Percentiles rank a stretch among this genome's conserved stretches.
These are phyloP conservation scores for Hoplias malabaricus DNA, from an alignment of 2,113 vertebrate genomes.

Conservation along the genomic window DNA sequence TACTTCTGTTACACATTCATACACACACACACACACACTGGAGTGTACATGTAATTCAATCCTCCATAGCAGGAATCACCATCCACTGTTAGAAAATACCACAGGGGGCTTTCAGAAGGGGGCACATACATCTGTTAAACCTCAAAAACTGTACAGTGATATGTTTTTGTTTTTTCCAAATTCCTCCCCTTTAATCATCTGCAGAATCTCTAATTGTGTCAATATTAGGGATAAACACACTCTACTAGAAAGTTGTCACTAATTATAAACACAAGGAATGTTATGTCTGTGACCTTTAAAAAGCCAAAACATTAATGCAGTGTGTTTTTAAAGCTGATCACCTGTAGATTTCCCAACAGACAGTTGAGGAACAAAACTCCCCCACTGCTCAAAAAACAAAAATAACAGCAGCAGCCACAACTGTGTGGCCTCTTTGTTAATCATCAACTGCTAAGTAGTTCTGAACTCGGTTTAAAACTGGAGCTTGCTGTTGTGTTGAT, in stretches of 20 bases:
- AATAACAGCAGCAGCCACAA: neutral
- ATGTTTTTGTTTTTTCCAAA: no score
- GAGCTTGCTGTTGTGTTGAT: neutral
- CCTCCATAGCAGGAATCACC: slow-evolving; percentile 47
- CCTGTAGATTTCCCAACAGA: neutral
- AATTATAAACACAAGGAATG: no score
- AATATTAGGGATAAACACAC: no score
- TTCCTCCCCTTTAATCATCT: no score
- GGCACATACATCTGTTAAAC: slow-evolving; percentile 38
- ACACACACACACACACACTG: slow-evolving; percentile 19
- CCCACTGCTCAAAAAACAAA: neutral
- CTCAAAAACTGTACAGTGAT: no score
- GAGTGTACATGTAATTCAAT: slow-evolving; percentile 57
- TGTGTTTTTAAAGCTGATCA: neutral
- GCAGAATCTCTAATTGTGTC: no score
- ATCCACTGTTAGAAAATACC: slow-evolving; percentile 54
- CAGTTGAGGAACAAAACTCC: neutral
- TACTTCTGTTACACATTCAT: slow-evolving; percentile 28
- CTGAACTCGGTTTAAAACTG: neutral
- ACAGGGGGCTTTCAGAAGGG: slow-evolving; percentile 18
- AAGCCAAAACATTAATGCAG: neutral
- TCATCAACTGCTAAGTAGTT: neutral
- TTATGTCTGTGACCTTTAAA: no score
- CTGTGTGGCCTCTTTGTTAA: neutral
- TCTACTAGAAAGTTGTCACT: no score